Evolutionary conservation across 2,797 vertebrate species (phyloP), one percentile per base, ranked within the genome.

Genomic region (Heliangelus exortis): DNA sequence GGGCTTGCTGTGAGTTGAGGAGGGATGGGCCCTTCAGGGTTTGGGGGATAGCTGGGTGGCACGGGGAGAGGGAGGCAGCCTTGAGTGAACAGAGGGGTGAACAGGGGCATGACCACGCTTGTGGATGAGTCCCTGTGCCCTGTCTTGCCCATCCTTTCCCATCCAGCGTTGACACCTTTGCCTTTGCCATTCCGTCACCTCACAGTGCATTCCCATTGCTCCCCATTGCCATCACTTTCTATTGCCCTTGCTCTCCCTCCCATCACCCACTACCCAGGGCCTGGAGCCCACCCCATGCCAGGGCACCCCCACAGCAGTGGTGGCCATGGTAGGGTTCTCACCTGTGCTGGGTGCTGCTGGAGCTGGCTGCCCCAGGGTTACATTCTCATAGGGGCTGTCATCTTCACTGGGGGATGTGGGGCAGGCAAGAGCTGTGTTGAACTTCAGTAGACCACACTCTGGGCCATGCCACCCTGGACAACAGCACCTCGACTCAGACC

Each of bases 381-480:
- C 48, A 23, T 50, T 50, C 48, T 50, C 48, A 7, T 50, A 50
- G 48, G 48, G 48, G 48, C 97, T 97, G 29, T 98, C 97, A 0
- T 87, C 94, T 2, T 97, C 97, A 0, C 96, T 80, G 1, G 47
- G 22, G 7, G 61, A 93, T 91, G 89, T 2, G 0, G 57, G 6
- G 45, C 45, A 47, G 19, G 43, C 22, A 13, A 12, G 22, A 1
- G 9, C 12, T 1, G 7, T 48, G 8, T 92, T 94, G 19, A 97
- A 98, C 39, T 89, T 90, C 71, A 98, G 93, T 98, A 98, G 67
- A 97, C 80, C 91, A 97, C 69, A 1, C 89, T 89, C 18, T 97
- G 93, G 2, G 96, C 96, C 97, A 98, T 98, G 66, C 2, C 4
- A 2, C 12, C 7, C 6, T 18, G 2, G 13, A 17, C 15, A 4